phyloP scores from a whole-genome alignment of 2,113 vertebrate species.

The Poeciliopsis occidentalis region DNA sequence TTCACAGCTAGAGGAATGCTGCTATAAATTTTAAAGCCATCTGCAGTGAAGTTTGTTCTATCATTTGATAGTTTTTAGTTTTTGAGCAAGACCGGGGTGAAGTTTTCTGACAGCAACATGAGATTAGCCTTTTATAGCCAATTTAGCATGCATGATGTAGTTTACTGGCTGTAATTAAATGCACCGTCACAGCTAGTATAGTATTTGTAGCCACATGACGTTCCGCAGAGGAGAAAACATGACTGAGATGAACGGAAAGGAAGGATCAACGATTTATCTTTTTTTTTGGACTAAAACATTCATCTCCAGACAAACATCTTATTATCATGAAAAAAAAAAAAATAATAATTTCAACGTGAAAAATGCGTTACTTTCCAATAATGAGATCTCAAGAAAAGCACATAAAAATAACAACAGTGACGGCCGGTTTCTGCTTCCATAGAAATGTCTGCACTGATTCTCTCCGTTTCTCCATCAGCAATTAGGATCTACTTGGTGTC shows the following conservation, averaged over 20 bases:
- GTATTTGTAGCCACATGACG: not conserved
- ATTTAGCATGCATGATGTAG: not conserved
- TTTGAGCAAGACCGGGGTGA: no score
- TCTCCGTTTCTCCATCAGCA: conserved; percentile 41
- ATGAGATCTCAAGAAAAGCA: no score
- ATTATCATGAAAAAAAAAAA: not conserved
- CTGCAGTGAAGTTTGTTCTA: not conserved
- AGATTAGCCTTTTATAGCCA: not conserved
- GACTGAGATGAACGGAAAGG: no score
- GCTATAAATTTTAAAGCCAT: not conserved
- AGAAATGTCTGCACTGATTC: not conserved
- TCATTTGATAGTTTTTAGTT: not conserved
- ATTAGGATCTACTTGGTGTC: conserved; percentile 42
- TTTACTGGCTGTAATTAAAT: not conserved
- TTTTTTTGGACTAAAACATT: not conserved
- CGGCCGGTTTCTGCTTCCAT: not conserved
- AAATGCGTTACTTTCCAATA: not conserved
- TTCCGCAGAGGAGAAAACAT: no score
- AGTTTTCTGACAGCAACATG: not conserved
- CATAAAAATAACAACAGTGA: not conserved
- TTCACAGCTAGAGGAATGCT: not conserved
- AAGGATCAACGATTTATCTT: not conserved
- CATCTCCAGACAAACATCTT: not conserved
- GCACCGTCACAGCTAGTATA: not conserved
- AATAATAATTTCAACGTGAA: not conserved